These are phyloP conservation scores for Gari tellinella DNA, from an alignment of 2,888 invertebrate species.

Conservation along the genomic window DNA sequence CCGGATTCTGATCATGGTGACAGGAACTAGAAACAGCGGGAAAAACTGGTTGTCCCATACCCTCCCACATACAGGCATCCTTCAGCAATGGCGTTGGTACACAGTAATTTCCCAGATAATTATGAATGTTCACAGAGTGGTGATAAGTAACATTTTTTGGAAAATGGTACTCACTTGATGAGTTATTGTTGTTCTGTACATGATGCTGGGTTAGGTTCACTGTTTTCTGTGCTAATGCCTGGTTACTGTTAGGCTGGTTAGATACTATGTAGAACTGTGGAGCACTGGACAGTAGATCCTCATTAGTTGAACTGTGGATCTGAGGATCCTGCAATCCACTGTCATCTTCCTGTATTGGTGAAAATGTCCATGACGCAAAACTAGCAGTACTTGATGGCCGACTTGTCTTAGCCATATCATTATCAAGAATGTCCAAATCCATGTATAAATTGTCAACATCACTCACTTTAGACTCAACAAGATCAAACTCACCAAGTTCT, in stretches of 20 bases:
- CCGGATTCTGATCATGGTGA: slow-evolving; percentile 1
- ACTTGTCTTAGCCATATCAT: slow-evolving; percentile 9
- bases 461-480: slow-evolving; percentile 34
- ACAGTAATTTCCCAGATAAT: slow-evolving; percentile 47
- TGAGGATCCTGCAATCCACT: not conserved
- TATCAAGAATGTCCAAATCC: slow-evolving; percentile 8
- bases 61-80: slow-evolving; percentile 21
- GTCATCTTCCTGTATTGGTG: slow-evolving; percentile 47
- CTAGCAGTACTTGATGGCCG: slow-evolving; percentile 40
- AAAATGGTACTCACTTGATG: slow-evolving; percentile 39
- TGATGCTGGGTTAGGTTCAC: not conserved
- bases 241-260: no score
- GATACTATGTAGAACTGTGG: no score
- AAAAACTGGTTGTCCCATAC: slow-evolving; percentile 4
- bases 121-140: slow-evolving; percentile 53
- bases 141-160: slow-evolving; percentile 47
- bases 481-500: slow-evolving; percentile 45
- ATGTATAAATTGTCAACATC: slow-evolving; percentile 44
- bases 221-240: slow-evolving; percentile 1
- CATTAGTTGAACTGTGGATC: no score
- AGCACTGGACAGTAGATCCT: no score
- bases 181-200: slow-evolving; percentile 9
- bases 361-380: slow-evolving; percentile 61
- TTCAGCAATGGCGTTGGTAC: slow-evolving; percentile 26
- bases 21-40: not conserved